A percentile compares a stretch with the other conserved stretches of the same genome.
Conservation (phyloP, 37 sponge, comb jelly and placozoan genomes). For the Spongia lamella region DNA sequence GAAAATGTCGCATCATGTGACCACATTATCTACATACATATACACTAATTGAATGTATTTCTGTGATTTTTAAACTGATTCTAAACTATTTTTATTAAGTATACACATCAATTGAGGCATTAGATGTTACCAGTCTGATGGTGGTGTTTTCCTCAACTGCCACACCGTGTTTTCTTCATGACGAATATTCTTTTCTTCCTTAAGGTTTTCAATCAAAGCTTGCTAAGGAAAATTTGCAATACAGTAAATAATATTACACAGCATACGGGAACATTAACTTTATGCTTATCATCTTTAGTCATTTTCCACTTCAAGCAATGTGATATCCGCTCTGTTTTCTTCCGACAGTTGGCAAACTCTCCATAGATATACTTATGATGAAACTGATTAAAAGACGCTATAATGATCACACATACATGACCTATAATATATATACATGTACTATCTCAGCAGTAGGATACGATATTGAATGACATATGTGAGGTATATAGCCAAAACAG, state of each 20-base stretch:
- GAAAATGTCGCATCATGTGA: constrained; percentile 10
- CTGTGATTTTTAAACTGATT: too few relatives aligned
- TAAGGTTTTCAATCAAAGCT: constrained; percentile 19
- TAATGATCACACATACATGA: background rate
- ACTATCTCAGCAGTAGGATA: too few relatives aligned
- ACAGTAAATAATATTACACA: background rate
- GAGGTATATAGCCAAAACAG: too few relatives aligned
- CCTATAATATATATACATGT: too few relatives aligned
- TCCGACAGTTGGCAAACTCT: constrained; percentile 50
- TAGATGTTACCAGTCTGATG: constrained; percentile 41
- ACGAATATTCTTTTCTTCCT: constrained; percentile 38
- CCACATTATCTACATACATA: background rate
- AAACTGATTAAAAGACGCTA: constrained; percentile 75
- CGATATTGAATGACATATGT: too few relatives aligned
- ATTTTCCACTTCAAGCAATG: constrained; percentile 79
- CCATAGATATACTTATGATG: constrained; percentile 84
- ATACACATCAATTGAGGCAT: too few relatives aligned
- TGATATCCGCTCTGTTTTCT: constrained; percentile 40
- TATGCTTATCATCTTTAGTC: constrained; percentile 10
- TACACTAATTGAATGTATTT: too few relatives aligned
- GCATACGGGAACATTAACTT: background rate
- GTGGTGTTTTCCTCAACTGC: constrained; percentile 42
- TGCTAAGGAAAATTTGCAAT: constrained; percentile 14
- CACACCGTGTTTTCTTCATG: constrained; percentile 35
- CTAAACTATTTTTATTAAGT: too few relatives aligned